These are phyloP conservation scores for Etheostoma cragini DNA, from an alignment of 2,113 vertebrate species.

Conservation along the genomic window DNA sequence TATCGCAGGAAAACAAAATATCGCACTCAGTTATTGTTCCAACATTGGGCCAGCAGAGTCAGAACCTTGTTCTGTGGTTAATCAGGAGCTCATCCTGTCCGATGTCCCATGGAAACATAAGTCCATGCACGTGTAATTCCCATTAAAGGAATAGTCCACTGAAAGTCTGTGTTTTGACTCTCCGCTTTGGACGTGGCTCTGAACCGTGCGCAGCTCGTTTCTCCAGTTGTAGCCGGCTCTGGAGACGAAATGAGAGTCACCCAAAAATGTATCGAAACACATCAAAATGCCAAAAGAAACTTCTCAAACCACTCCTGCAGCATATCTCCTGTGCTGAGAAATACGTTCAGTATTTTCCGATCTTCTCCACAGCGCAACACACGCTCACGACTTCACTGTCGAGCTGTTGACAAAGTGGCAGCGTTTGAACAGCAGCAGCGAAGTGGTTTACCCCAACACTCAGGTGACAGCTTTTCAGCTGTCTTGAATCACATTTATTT, in stretches of 20 bases:
- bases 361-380: background rate
- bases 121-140: no score
- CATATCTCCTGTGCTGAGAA: background rate
- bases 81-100: no score
- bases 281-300: background rate
- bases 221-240: background rate
- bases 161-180: background rate
- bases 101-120: no score
- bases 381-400: background rate
- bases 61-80: no score
- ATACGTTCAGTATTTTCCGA: background rate
- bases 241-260: no score
- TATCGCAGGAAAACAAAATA: no score
- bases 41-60: no score
- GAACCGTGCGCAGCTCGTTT: background rate
- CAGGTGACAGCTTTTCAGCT: background rate
- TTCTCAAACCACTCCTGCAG: background rate
- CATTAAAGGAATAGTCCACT: background rate
- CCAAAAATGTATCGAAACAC: no score
- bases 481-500: background rate
- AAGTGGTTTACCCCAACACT: background rate
- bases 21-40: no score
- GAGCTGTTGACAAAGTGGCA: background rate
- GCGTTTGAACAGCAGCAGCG: background rate
- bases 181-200: background rate